These are phyloP conservation scores for Lacerta bilineata DNA, from an alignment of 2,797 vertebrate species.

Conservation along the genomic window DNA sequence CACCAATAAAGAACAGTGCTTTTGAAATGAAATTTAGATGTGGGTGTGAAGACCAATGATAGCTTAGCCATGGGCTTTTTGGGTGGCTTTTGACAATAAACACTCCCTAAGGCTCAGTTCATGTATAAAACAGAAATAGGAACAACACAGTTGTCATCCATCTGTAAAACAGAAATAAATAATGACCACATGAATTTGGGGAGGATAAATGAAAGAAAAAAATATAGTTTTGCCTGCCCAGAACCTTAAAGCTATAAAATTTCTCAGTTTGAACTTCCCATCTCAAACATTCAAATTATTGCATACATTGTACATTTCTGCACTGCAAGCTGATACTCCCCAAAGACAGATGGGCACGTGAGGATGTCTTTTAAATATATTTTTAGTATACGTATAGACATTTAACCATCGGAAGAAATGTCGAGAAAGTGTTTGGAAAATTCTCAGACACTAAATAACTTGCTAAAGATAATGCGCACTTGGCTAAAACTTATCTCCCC, in stretches of 20 bases:
- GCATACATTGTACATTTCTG: slow-evolving; percentile 6
- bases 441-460: not conserved
- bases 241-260: not conserved
- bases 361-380: slow-evolving; percentile 27
- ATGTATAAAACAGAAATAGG: not conserved
- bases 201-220: not conserved
- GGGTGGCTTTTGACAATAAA: not conserved
- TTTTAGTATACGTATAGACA: slow-evolving; percentile 40
- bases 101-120: not conserved
- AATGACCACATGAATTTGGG: not conserved
- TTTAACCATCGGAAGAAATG: slow-evolving; percentile 22
- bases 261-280: slow-evolving; percentile 16
- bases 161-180: not conserved
- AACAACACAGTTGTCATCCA: not conserved
- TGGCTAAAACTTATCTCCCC: not conserved
- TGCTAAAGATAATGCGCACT: slow-evolving; percentile 21
- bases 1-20: not conserved
- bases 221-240: not conserved
- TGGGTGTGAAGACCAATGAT: not conserved
- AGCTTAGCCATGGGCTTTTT: not conserved
- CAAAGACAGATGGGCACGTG: slow-evolving; percentile 39
- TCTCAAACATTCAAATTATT: not conserved
- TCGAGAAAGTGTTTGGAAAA: slow-evolving; percentile 33
- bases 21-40: not conserved
- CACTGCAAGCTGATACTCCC: slow-evolving; percentile 5